A percentile compares a stretch with the other conserved stretches of the same genome.
Evolutionary conservation across 2,888 invertebrate genomes (phyloP).

Genomic region (Acanthoscelides obtectus): DNA sequence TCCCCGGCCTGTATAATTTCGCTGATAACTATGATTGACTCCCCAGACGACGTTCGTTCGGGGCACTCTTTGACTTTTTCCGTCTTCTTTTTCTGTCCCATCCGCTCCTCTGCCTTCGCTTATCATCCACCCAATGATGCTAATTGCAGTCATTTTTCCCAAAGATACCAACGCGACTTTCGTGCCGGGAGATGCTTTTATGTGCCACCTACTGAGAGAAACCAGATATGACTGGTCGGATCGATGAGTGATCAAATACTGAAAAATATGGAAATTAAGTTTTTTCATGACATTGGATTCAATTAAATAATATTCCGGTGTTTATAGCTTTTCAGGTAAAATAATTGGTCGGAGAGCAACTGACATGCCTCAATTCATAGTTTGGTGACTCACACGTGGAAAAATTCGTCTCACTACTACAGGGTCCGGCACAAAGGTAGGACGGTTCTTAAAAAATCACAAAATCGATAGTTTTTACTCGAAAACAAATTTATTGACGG

Average conservation of each 20-base stretch:
- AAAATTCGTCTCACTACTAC: too few species aligned
- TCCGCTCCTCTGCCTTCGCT: not conserved
- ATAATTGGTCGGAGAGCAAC: too few species aligned
- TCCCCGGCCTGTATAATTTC: conserved; percentile 2
- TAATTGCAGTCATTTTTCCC: not conserved
- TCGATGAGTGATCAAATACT: not conserved
- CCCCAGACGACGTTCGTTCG: not conserved
- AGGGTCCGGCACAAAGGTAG: too few species aligned
- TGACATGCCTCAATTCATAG: too few species aligned
- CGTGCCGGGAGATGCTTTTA: not conserved
- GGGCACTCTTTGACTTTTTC: not conserved
- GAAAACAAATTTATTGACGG: too few species aligned
- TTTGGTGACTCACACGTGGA: too few species aligned
- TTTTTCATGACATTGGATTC: not conserved
- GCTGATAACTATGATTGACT: conserved; percentile 1
- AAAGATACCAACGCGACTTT: not conserved
- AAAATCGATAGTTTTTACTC: too few species aligned
- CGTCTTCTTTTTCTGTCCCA: not conserved
- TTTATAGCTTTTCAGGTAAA: too few species aligned
- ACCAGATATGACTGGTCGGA: not conserved
- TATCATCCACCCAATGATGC: not conserved
- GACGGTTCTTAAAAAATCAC: too few species aligned
- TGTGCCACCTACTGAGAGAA: not conserved
- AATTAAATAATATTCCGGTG: too few species aligned
- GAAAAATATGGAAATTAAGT: not conserved